Percentiles rank a stretch among this genome's conserved stretches.
Conservation (phyloP, 2,797 vertebrate species). For the Syngnathus acus region DNA sequence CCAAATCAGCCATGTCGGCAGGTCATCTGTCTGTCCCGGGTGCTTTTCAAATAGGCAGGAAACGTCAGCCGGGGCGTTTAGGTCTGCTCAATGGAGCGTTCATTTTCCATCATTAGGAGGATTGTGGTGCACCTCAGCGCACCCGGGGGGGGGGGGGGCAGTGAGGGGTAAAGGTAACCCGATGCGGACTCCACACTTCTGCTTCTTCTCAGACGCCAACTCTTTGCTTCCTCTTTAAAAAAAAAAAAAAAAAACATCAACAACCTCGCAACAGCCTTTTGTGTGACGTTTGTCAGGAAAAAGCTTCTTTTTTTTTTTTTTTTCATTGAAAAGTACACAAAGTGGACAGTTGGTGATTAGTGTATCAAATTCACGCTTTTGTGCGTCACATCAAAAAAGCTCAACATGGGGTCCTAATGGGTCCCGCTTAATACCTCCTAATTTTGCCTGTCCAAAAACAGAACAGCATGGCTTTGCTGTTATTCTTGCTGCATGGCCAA, state of each 20-base stretch:
- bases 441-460: background rate
- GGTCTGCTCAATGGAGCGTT: constrained; percentile 52
- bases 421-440: background rate
- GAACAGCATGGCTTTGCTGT: no score
- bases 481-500: background rate
- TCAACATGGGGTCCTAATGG: background rate
- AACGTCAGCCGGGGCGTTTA: constrained; percentile 46
- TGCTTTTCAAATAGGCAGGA: constrained; percentile 45
- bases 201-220: constrained; percentile 47
- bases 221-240: constrained; percentile 48
- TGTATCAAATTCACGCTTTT: background rate
- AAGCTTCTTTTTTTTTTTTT: no score
- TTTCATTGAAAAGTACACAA: no score
- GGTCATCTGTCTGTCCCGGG: constrained; percentile 34
- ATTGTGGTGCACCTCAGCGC: constrained; percentile 34
- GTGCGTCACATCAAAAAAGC: background rate
- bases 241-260: background rate
- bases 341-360: background rate
- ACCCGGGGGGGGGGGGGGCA: constrained; percentile 15
- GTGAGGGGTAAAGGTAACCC: constrained; percentile 48
- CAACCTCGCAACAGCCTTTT: constrained; percentile 5
- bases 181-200: constrained; percentile 49
- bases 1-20: constrained; percentile 45
- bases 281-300: constrained; percentile 6
- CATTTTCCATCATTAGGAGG: constrained; percentile 64